phyloP scores from a whole-genome alignment of 2,113 vertebrate genomes.

The Engraulis encrasicolus region DNA sequence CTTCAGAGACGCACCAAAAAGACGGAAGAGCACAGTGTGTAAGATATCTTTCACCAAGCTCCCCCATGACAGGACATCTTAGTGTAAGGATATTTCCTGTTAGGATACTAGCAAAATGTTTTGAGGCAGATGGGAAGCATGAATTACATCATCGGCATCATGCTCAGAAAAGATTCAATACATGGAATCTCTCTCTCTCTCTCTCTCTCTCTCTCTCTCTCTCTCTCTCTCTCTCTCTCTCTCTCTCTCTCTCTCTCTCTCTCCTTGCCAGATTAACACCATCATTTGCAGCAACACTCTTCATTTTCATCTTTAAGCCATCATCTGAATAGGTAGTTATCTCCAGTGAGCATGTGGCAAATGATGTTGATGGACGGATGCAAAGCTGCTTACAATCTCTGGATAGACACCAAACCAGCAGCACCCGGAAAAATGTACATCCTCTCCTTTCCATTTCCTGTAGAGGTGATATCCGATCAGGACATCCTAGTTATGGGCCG shows the following conservation, averaged over 20 bases:
- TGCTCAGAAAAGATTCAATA: not conserved
- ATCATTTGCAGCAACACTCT: too few relatives aligned
- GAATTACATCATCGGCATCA: not conserved
- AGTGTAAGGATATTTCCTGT: too few relatives aligned
- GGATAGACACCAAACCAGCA: not conserved
- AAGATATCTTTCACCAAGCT: too few relatives aligned
- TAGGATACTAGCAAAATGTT: too few relatives aligned
- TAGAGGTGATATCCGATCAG: constrained; percentile 22
- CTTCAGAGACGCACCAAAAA: too few relatives aligned
- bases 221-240: not conserved
- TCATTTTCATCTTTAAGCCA: not conserved
- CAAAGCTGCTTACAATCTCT: not conserved
- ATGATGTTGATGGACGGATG: too few relatives aligned
- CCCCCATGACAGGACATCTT: too few relatives aligned
- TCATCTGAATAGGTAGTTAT: not conserved
- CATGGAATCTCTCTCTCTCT: not conserved
- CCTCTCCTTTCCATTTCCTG: not conserved
- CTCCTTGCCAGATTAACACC: too few relatives aligned
- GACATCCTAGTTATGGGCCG: constrained; percentile 19
- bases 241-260: not conserved
- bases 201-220: not conserved
- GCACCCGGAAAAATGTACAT: not conserved
- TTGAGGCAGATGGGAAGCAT: too few relatives aligned
- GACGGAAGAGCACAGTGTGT: too few relatives aligned
- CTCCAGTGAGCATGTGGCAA: not conserved